Conservation (phyloP, 2,113 vertebrate genomes). For the Zosterops lateralis region DNA sequence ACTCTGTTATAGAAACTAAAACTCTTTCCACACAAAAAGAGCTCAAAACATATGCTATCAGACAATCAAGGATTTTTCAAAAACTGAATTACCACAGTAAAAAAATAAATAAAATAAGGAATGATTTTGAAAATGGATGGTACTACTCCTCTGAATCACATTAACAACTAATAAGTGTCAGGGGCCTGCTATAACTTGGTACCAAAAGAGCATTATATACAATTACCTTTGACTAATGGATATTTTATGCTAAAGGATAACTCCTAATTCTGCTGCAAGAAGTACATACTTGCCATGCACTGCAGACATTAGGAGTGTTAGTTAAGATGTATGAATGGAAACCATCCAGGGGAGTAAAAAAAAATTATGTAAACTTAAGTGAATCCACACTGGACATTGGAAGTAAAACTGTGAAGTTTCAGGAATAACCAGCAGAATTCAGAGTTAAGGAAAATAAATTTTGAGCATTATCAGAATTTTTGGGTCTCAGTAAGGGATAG, state of each 20-base stretch:
- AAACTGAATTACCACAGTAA: not conserved
- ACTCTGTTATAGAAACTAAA: not conserved
- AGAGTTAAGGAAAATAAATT: not conserved
- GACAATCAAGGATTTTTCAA: not conserved
- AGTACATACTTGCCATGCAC: not conserved
- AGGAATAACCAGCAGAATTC: not conserved
- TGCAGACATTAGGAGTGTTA: not conserved
- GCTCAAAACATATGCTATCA: not conserved
- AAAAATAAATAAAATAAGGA: not conserved
- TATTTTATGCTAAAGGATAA: slow-evolving; percentile 22
- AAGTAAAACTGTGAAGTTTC: not conserved
- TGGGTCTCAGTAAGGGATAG: not conserved
- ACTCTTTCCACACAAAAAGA: not conserved
- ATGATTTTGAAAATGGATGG: not conserved
- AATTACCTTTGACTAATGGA: slow-evolving; percentile 18
- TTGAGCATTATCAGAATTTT: not conserved
- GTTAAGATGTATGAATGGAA: not conserved
- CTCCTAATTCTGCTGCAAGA: not conserved
- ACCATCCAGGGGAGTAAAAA: not conserved
- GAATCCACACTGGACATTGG: not conserved
- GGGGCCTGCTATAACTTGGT: not conserved
- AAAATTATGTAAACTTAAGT: not conserved
- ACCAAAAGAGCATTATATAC: not conserved
- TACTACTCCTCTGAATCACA: not conserved
- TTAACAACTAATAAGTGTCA: not conserved